Percentiles rank a stretch among this genome's conserved stretches.
phyloP scores from a whole-genome alignment of 2,797 vertebrate genomes.

The Netta rufina region DNA sequence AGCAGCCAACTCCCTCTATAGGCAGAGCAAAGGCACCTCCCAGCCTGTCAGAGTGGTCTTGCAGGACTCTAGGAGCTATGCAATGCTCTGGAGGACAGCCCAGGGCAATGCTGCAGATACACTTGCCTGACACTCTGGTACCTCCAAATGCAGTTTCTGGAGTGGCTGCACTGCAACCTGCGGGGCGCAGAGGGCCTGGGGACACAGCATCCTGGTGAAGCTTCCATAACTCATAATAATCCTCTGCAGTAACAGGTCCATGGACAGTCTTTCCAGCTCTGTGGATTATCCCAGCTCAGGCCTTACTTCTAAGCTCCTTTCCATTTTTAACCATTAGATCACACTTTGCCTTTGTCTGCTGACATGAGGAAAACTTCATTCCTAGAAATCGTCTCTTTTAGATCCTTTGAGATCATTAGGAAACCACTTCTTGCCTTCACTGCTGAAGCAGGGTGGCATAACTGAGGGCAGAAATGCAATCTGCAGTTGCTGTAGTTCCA shows the following conservation, averaged over 20 bases:
- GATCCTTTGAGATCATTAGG: neutral
- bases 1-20: no score
- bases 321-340: neutral
- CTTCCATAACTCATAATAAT: no score
- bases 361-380: neutral
- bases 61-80: no score
- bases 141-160: no score
- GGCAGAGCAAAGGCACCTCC: no score
- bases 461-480: neutral
- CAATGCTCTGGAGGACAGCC: no score
- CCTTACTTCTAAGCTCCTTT: neutral
- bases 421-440: neutral
- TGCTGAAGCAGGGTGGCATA: neutral
- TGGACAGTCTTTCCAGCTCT: accelerated
- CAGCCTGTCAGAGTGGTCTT: no score
- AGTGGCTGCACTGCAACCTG: no score
- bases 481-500: neutral
- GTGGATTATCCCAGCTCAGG: neutral
- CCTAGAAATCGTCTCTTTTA: neutral
- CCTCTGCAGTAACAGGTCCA: no score
- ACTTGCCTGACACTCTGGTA: no score
- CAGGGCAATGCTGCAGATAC: no score
- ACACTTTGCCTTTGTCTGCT: neutral
- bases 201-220: accelerated
- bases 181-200: accelerated